Conservation (phyloP, 1,140 invertebrate species). For the Drosophila arawakana region DNA sequence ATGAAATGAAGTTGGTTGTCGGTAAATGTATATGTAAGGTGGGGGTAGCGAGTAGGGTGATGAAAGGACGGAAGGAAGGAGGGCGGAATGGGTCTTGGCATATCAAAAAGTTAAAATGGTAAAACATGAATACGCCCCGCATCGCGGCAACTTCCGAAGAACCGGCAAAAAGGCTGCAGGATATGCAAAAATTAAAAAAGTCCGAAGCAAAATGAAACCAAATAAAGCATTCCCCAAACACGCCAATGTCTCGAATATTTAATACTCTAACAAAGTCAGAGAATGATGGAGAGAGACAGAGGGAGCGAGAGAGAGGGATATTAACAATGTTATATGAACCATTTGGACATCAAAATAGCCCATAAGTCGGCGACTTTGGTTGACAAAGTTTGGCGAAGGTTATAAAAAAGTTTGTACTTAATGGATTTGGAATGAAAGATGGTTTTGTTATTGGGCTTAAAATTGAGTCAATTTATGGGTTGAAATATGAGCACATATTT, state of each 20-base stretch:
- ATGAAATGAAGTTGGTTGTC: not conserved
- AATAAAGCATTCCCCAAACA: conserved; percentile 17
- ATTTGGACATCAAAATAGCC: no score
- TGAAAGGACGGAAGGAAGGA: not conserved
- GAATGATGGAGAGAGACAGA: no score
- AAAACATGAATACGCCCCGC: conserved; percentile 28
- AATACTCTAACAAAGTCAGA: conserved; percentile 9
- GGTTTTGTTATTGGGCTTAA: no score
- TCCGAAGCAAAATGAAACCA: conserved; percentile 39
- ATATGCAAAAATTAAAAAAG: conserved; percentile 57
- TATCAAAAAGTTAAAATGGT: conserved; percentile 52
- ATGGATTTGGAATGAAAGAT: no score
- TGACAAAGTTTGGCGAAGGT: no score
- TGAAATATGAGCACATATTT: no score
- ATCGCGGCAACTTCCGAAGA: conserved; percentile 25
- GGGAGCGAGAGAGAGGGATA: no score
- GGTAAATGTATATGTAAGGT: not conserved
- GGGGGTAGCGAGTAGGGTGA: not conserved
- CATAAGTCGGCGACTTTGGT: no score
- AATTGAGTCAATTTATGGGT: no score
- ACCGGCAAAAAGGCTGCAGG: conserved; percentile 53
- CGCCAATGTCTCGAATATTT: not conserved
- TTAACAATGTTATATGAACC: no score
- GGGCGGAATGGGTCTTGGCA: conserved; percentile 5
- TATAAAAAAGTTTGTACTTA: no score